A percentile compares a stretch with the other conserved stretches of the same genome.
phyloP scores from a whole-genome alignment of 1,140 invertebrate genomes.

The Lordiphosa collinella region DNA sequence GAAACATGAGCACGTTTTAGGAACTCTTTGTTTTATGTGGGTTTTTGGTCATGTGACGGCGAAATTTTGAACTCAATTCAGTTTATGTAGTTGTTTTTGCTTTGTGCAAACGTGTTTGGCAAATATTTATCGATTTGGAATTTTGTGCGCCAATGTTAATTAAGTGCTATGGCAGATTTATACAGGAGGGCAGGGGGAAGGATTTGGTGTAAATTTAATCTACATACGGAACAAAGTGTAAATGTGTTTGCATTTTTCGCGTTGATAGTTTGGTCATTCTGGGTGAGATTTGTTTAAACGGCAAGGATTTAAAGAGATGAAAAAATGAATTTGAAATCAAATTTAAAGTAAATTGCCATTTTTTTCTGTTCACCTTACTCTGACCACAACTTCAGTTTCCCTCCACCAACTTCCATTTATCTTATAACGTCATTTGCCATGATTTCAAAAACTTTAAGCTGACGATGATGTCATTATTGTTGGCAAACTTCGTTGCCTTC shows the following conservation, averaged over 20 bases:
- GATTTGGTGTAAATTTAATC: constrained; percentile 1
- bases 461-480: constrained; percentile 71
- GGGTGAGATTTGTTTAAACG: no score
- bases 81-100: constrained; percentile 22
- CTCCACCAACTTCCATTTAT: constrained; percentile 5
- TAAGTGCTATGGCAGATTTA: constrained; percentile 24
- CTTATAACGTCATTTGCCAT: constrained; percentile 69
- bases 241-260: neutral
- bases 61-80: constrained; percentile 36
- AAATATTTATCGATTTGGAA: constrained; percentile 54
- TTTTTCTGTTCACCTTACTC: constrained; percentile 4
- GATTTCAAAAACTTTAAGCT: constrained; percentile 67
- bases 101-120: constrained; percentile 29
- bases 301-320: no score
- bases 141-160: constrained; percentile 55
- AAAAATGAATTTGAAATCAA: no score
- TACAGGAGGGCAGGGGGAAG: neutral
- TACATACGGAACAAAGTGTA: neutral
- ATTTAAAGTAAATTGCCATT: neutral
- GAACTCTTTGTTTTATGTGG: constrained; percentile 23
- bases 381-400: no score
- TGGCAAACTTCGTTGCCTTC: constrained; percentile 54
- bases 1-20: constrained; percentile 19
- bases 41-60: constrained; percentile 51
- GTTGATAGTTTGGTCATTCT: neutral